Base-by-base conservation (phyloP, 1,140 invertebrate genomes). In the Caerostris darwini region DNA sequence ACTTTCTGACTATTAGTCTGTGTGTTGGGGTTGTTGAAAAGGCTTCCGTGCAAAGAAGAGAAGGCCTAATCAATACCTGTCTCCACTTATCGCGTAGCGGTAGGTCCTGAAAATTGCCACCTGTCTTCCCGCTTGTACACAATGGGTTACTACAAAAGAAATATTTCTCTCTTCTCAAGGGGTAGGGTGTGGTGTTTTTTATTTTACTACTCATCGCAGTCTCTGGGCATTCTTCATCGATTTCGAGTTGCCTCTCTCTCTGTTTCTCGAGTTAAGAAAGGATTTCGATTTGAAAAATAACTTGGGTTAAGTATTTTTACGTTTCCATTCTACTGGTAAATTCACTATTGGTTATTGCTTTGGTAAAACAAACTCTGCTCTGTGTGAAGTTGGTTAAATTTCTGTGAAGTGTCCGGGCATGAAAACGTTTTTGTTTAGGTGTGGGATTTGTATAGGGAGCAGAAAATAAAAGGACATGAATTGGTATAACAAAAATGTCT, bases 71-170 rank as follows among this genome's bases (percentile, higher is more conserved):
- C 82, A 83, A 83, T 83, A 83, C 82, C 82, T 83, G 82, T 83
- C 82, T 83, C 82, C 82, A 57, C 54, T 83, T 83, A 83, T 58
- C 53, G 82, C 54, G 82, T 83, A 83, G 82, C 17, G 82, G 82
- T 83, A 83, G 82, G 82, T 83, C 82, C 82, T 83, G 82, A 83
- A 83, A 83, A 57, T 83, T 58, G 82, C 82, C 82, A 83, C 82
- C 82, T 83, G 82, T 83, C 82, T 83, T 83, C 82, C 54, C 82
- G n/a, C 71, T 19, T 77, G 71, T 77, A 77, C 71, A 77, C 71
- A 77, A 77, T 77, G 71, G 71, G 71, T 77, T 77, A 34, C 71
- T 77, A 77, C 71, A 77, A 77, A 77, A 77, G 71, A 77, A 77
- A 77, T 77, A 77, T 77, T 77, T 77, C 71, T 8, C 81, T n/a